Evolutionary conservation across 2,888 invertebrate genomes (phyloP), one percentile per base, ranked within the genome.

Genomic region (Agrotis puta): DNA sequence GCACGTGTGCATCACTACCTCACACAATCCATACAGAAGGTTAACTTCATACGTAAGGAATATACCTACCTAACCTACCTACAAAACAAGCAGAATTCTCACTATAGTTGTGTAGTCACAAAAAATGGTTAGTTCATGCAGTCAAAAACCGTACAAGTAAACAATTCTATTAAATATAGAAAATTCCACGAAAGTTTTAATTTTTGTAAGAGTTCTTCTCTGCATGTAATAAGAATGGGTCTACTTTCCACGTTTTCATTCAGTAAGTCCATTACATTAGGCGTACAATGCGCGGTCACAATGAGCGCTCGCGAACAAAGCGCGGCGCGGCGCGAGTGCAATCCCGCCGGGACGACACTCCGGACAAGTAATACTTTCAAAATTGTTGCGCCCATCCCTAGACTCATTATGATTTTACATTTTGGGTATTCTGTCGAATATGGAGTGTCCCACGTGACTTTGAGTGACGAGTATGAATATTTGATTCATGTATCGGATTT

Each of bases 221-320:
- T 20, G 45, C n/a, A 47, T 39, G 56, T 56, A 56, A 33, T 43
- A 64, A 59, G 33, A 77, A 64, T 58, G 62, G 62, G 67, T 67
- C 61, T 79, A 78, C 82, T 82, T 78, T 54, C 51, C 50, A 47
- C 9, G 39, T 65, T 63, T 56, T 62, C 68, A 73, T 82, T 72
- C 51, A 64, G 82, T 64, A 61, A 78, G 47, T 86, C 70, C 83
- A 85, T 85, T 85, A 85, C 85, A 85, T 85, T 85, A 85, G 72
- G 69, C 66, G 63, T 27, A 80, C 77, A 85, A 80, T 84, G 65
- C 81, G 81, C 75, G 67, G 68, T 61, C 70, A 82, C 86, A 79
- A 77, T 67, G 77, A 70, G 58, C 64, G 47, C 50, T 54, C 70
- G 81, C 68, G 64, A 64, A 81, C 84, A 82, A 74, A 78, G 84